Percentiles rank a stretch among this genome's conserved stretches.
Evolutionary conservation across 2,888 invertebrate genomes (phyloP).

Genomic region (Drosophila pseudotakahashii): DNA sequence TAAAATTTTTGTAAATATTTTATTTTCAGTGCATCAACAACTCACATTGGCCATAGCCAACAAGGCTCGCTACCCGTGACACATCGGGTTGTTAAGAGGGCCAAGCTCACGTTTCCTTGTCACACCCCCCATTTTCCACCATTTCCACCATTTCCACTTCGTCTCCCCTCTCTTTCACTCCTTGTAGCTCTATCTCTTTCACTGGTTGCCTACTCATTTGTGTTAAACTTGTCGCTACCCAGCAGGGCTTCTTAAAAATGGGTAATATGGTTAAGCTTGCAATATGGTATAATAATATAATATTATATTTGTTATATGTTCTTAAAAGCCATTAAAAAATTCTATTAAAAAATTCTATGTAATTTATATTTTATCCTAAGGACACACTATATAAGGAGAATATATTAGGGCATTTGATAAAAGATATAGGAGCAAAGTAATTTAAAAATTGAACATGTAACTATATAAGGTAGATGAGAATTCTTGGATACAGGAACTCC

Average conservation of each 20-base stretch:
- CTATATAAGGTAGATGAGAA: too few species aligned
- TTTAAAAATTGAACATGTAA: too few species aligned
- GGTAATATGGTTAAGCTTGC: neutral
- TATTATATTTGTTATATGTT: too few species aligned
- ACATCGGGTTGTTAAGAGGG: constrained; percentile 28
- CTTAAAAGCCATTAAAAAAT: too few species aligned
- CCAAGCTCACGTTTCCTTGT: constrained; percentile 37
- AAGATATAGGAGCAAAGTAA: too few species aligned
- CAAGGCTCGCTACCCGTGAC: constrained; percentile 24
- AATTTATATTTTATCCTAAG: too few species aligned
- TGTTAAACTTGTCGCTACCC: constrained; percentile 57
- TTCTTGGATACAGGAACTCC: neutral
- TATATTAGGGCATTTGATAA: too few species aligned
- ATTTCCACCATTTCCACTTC: neutral
- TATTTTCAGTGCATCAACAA: neutral
- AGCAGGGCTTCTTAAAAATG: constrained; percentile 4
- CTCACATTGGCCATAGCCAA: constrained; percentile 22
- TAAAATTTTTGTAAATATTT: too few species aligned
- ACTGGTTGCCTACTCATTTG: constrained; percentile 57
- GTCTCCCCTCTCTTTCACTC: neutral
- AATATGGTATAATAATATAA: too few species aligned
- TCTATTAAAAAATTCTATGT: too few species aligned
- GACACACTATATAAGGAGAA: too few species aligned
- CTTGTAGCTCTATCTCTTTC: constrained; percentile 12
- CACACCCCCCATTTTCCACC: constrained; percentile 25